Evolutionary conservation across 2,888 invertebrate species (phyloP).

Genomic region (Eueremaeus valkanovi): DNA sequence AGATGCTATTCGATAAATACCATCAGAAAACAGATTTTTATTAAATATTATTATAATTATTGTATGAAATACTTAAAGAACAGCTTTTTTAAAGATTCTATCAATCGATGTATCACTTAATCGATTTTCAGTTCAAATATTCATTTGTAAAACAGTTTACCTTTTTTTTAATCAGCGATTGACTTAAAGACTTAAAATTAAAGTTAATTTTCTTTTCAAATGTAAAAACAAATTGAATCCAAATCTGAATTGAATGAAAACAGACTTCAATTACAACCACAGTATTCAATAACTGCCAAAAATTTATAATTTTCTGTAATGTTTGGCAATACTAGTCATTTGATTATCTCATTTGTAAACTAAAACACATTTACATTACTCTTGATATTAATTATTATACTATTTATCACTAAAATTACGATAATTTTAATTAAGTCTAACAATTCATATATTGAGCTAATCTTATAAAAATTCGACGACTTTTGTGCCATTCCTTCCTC

Average conservation of each 20-base stretch:
- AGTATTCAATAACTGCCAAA: slow-evolving; percentile 29
- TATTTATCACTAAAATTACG: neutral
- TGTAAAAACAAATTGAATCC: neutral
- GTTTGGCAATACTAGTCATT: slow-evolving; percentile 34
- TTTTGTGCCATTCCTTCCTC: slow-evolving; percentile 25
- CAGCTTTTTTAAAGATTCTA: slow-evolving; percentile 10
- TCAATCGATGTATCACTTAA: slow-evolving; percentile 9
- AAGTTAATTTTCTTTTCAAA: neutral
- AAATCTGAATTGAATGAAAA: neutral
- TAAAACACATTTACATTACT: slow-evolving; percentile 3
- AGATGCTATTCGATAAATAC: neutral
- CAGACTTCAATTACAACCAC: slow-evolving; percentile 29
- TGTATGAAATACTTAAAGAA: slow-evolving; percentile 1
- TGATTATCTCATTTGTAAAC: slow-evolving; percentile 9
- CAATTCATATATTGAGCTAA: slow-evolving; percentile 4
- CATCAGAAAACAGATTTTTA: neutral
- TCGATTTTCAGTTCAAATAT: neutral
- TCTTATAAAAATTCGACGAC: neutral
- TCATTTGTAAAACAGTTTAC: neutral
- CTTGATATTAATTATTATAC: slow-evolving; percentile 21
- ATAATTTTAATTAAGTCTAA: slow-evolving; percentile 2
- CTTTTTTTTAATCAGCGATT: neutral
- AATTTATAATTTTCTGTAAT: slow-evolving; percentile 6
- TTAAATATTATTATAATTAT: neutral
- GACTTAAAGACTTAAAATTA: neutral